A percentile compares a stretch with the other conserved stretches of the same genome.
phyloP scores from a whole-genome alignment of 2,797 vertebrate species.

The Fundulus diaphanus region DNA sequence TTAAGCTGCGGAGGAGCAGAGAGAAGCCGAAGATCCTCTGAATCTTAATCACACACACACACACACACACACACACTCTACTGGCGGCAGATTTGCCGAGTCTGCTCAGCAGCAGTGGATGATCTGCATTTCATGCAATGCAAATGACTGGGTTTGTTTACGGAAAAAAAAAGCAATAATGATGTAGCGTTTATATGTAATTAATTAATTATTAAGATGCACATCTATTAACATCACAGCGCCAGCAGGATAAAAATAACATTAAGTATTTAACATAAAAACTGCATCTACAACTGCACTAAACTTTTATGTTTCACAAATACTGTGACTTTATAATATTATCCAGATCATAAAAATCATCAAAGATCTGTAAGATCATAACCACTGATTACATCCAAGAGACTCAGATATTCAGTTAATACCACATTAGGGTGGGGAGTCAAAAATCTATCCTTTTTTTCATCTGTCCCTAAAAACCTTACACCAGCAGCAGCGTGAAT shows the following conservation, averaged over 20 bases:
- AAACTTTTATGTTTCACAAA: too few relatives aligned
- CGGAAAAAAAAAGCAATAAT: neutral
- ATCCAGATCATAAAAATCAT: too few relatives aligned
- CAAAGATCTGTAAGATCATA: too few relatives aligned
- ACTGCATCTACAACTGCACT: too few relatives aligned
- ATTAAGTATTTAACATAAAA: neutral
- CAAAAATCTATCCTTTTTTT: too few relatives aligned
- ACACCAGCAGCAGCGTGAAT: too few relatives aligned
- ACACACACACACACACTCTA: slow-evolving; percentile 5
- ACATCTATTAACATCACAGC: neutral
- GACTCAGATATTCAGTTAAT: too few relatives aligned
- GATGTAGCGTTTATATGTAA: neutral
- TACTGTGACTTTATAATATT: too few relatives aligned
- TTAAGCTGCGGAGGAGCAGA: slow-evolving; percentile 12
- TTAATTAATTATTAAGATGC: neutral
- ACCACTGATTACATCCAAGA: too few relatives aligned
- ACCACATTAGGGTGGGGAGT: too few relatives aligned
- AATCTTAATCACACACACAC: slow-evolving; percentile 10
- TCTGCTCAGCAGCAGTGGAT: slow-evolving; percentile 1
- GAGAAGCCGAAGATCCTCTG: slow-evolving; percentile 11
- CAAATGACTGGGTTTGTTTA: neutral
- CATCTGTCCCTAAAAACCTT: too few relatives aligned
- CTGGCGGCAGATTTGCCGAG: neutral
- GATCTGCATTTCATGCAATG: neutral
- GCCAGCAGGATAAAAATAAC: neutral